phyloP scores from a whole-genome alignment of 2,888 invertebrate genomes.

The Clanis bilineata region DNA sequence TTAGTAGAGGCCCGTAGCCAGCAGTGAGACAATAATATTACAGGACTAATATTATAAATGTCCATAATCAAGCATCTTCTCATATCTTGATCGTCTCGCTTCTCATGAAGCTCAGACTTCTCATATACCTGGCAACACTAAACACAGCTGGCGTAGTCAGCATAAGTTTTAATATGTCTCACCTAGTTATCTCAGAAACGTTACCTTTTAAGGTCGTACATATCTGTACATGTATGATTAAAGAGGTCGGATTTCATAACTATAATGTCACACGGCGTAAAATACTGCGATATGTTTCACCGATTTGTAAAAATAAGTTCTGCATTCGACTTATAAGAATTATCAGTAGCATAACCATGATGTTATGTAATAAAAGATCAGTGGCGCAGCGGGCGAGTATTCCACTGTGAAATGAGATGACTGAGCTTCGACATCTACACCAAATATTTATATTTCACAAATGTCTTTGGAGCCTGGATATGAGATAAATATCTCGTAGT shows the following conservation, averaged over 20 bases:
- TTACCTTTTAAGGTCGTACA: slow-evolving; percentile 16
- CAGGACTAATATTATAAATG: too few species aligned
- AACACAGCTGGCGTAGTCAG: not conserved
- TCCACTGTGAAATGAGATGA: too few species aligned
- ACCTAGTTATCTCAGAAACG: slow-evolving; percentile 1
- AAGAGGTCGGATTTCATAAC: slow-evolving; percentile 22
- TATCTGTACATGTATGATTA: slow-evolving; percentile 5
- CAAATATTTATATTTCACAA: too few species aligned
- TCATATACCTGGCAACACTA: not conserved
- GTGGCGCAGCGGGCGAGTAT: too few species aligned
- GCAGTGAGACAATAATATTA: too few species aligned
- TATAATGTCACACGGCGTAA: not conserved
- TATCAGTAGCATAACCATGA: too few species aligned
- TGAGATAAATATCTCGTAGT: too few species aligned
- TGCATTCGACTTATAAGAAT: too few species aligned
- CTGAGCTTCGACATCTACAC: too few species aligned
- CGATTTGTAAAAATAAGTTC: not conserved
- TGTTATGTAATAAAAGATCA: too few species aligned
- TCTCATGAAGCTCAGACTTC: not conserved
- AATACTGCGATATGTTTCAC: not conserved
- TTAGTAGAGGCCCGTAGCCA: too few species aligned
- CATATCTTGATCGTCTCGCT: not conserved
- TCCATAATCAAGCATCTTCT: not conserved
- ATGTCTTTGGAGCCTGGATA: too few species aligned
- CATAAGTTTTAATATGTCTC: not conserved